These are phyloP conservation scores for Holocentrus rufus DNA, from an alignment of 2,797 vertebrate species.

Conservation along the genomic window DNA sequence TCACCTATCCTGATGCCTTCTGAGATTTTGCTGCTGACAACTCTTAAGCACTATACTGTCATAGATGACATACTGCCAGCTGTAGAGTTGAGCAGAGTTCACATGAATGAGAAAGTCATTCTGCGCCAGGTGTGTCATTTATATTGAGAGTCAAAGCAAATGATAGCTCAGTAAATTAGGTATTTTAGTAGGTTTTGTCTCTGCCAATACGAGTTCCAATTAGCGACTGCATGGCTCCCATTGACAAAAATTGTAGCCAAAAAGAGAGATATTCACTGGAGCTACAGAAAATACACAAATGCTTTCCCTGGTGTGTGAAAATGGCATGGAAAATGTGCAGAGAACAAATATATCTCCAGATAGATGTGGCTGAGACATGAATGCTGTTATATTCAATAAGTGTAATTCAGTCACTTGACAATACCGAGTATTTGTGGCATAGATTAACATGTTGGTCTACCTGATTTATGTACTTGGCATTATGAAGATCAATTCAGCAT, in stretches of 20 bases:
- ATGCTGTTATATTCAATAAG: constrained; percentile 26
- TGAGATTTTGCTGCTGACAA: too few species aligned
- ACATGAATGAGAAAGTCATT: constrained; percentile 69
- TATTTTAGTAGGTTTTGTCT: constrained; percentile 72
- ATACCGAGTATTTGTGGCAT: neutral
- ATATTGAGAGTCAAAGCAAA: constrained; percentile 55
- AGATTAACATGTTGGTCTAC: too few species aligned
- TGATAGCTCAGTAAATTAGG: constrained; percentile 61
- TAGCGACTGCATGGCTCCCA: constrained; percentile 60
- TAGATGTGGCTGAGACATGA: constrained; percentile 29
- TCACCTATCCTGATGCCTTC: too few species aligned
- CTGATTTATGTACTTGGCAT: too few species aligned
- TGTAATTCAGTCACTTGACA: constrained; percentile 24
- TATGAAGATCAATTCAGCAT: too few species aligned
- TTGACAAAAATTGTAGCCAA: constrained; percentile 49
- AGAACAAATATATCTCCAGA: constrained; percentile 20
- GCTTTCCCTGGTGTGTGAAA: constrained; percentile 30
- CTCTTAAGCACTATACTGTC: constrained; percentile 34
- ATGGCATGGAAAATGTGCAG: constrained; percentile 47
- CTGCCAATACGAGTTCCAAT: constrained; percentile 60
- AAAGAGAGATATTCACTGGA: constrained; percentile 32
- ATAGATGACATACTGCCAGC: constrained; percentile 57
- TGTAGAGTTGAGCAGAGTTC: constrained; percentile 56
- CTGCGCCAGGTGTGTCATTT: constrained; percentile 70
- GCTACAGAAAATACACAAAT: neutral